phyloP scores from a whole-genome alignment of 2,797 vertebrate species.

The Pelodytes ibericus region DNA sequence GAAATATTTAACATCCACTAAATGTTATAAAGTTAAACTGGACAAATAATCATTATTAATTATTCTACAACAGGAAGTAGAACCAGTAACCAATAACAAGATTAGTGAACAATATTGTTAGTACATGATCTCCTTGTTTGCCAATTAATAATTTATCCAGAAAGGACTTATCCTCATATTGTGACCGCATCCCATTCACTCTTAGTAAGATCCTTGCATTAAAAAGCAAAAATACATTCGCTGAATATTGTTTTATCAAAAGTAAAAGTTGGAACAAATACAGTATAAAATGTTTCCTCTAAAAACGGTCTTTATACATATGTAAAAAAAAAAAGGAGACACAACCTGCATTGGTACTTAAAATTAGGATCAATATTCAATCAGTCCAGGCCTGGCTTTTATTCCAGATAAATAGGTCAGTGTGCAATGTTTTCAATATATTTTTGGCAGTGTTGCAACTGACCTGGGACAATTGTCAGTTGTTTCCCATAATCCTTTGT shows the following conservation, averaged over 20 bases:
- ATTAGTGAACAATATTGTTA: neutral
- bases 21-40: neutral
- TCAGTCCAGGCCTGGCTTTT: neutral
- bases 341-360: slow-evolving; percentile 3
- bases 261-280: slow-evolving; percentile 23
- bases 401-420: neutral
- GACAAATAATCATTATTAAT: neutral
- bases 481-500: neutral
- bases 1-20: no score
- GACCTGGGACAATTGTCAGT: neutral
- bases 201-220: neutral
- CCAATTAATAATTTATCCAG: neutral
- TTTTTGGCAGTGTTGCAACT: neutral
- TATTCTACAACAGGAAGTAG: no score
- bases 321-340: slow-evolving; percentile 23
- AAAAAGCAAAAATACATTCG: slow-evolving; percentile 9
- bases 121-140: neutral
- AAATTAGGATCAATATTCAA: neutral
- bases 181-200: neutral
- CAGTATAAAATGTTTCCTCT: slow-evolving; percentile 40
- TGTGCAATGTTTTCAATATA: neutral
- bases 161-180: neutral
- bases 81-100: neutral
- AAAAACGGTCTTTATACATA: slow-evolving; percentile 41
- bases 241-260: slow-evolving; percentile 28